These are phyloP conservation scores for Vespertilio murinus DNA, from an alignment of 2,797 vertebrate species.

Conservation along the genomic window DNA sequence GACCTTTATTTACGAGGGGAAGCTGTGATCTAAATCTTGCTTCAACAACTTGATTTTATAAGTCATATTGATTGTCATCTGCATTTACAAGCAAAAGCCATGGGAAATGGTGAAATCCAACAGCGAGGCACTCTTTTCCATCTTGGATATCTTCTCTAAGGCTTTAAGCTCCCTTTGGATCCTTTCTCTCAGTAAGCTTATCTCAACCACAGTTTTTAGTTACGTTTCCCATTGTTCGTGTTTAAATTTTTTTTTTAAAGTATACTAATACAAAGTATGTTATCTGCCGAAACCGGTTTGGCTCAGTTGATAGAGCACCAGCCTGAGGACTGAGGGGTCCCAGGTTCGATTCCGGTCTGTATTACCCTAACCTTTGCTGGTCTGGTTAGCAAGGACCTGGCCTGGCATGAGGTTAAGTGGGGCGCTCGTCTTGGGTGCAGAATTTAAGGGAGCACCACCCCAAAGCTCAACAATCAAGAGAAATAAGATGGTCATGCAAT, in stretches of 20 bases:
- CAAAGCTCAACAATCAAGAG: neutral
- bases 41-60: neutral
- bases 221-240: neutral
- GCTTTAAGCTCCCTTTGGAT: neutral
- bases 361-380: neutral
- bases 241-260: no score
- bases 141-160: neutral
- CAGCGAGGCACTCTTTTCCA: neutral
- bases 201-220: slow-evolving; percentile 22
- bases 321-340: no score
- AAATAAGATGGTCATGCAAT: neutral
- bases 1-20: neutral
- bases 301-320: no score
- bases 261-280: neutral
- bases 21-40: neutral
- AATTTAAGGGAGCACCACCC: neutral
- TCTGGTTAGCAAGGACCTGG: neutral
- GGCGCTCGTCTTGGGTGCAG: neutral
- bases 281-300: no score
- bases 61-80: neutral
- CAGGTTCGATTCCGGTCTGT: no score
- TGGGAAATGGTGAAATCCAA: neutral
- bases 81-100: neutral
- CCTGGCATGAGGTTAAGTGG: neutral
- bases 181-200: neutral